phyloP scores from a whole-genome alignment of 1,140 invertebrate species.

The Nymphalis io region DNA sequence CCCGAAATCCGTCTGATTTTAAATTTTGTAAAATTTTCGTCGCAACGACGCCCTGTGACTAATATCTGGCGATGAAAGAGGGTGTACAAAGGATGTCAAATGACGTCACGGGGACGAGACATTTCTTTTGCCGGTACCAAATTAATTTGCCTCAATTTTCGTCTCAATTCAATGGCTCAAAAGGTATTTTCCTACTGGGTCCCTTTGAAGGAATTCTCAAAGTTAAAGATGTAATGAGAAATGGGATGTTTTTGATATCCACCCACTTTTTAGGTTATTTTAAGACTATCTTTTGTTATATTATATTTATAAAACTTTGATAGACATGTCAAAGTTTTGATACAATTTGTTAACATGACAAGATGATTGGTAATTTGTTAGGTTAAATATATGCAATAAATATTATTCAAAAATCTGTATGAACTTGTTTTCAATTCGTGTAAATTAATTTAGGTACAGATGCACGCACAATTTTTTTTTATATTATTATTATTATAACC shows the following conservation, averaged over 20 bases:
- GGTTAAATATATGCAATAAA: too few relatives aligned
- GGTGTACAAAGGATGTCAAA: not conserved
- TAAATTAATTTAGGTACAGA: too few relatives aligned
- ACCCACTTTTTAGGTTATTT: not conserved
- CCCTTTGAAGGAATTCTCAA: conserved; percentile 1
- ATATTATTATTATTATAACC: too few relatives aligned
- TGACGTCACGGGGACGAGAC: not conserved
- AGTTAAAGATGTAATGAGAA: conserved; percentile 6
- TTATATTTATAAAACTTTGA: not conserved
- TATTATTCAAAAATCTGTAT: too few relatives aligned
- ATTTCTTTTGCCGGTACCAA: conserved; percentile 7
- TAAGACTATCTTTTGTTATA: not conserved
- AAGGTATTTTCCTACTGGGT: conserved; percentile 9
- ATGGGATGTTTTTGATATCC: conserved; percentile 2
- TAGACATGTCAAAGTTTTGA: too few relatives aligned
- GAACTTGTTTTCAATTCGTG: too few relatives aligned
- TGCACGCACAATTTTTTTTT: too few relatives aligned
- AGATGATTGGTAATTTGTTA: too few relatives aligned
- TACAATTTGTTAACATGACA: too few relatives aligned
- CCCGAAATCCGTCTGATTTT: not conserved
- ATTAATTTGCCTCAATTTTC: conserved; percentile 12
- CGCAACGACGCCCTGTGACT: not conserved
- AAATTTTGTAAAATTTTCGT: not conserved
- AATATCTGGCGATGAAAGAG: not conserved
- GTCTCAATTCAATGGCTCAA: conserved; percentile 11